Conservation (phyloP, 2,113 vertebrate genomes). For the Chloroceryle aenea region DNA sequence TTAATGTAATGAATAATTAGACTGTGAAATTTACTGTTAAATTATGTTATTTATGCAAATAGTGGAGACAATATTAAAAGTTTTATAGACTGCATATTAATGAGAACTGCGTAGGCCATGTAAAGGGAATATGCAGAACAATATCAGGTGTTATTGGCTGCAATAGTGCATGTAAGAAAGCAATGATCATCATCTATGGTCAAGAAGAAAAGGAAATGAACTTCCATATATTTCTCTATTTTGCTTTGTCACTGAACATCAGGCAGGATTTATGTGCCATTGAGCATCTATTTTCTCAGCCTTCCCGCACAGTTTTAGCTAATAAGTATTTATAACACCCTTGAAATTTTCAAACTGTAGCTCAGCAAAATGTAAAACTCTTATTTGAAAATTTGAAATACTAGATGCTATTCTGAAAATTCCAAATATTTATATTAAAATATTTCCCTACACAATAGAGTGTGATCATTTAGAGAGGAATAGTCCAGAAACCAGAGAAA, state of each 20-base stretch:
- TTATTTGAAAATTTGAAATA: not conserved
- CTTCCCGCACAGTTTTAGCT: not conserved
- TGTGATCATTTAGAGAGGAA: not conserved
- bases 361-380: not conserved
- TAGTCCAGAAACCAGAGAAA: not conserved
- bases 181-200: not conserved
- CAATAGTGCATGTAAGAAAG: not conserved
- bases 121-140: not conserved
- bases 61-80: not conserved
- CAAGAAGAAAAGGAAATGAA: not conserved
- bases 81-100: not conserved
- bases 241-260: not conserved
- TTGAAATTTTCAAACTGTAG: not conserved
- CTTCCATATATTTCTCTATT: not conserved
- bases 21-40: slow-evolving; percentile 8
- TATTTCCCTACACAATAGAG: not conserved
- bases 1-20: slow-evolving; percentile 9
- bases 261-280: not conserved
- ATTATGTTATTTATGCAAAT: not conserved
- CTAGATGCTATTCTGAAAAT: not conserved
- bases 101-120: not conserved
- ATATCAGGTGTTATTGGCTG: not conserved
- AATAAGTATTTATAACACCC: not conserved
- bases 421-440: not conserved
- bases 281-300: not conserved